Evolutionary conservation across 2,113 vertebrate species (phyloP).

Genomic region (Otus sunia): DNA sequence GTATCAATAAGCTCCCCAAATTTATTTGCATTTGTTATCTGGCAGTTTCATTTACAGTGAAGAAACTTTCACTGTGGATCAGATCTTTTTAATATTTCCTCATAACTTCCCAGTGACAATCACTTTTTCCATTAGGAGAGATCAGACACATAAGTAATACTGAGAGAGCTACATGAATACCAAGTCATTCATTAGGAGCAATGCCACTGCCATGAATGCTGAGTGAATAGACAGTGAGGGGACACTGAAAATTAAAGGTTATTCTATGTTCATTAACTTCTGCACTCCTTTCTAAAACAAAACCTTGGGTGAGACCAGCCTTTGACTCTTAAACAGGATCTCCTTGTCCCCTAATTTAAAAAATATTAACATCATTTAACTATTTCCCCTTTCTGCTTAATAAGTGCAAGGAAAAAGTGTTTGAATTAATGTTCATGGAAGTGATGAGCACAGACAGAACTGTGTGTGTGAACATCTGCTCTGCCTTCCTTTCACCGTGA

Average conservation of each 20-base stretch:
- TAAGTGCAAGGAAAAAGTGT: neutral
- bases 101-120: slow-evolving; percentile 63
- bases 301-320: slow-evolving; percentile 50
- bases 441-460: neutral
- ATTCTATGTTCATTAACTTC: slow-evolving; percentile 64
- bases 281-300: slow-evolving; percentile 52
- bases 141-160: slow-evolving; percentile 66
- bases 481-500: neutral
- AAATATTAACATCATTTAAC: slow-evolving; percentile 52
- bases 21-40: slow-evolving; percentile 56
- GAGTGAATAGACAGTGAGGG: slow-evolving; percentile 40
- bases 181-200: slow-evolving; percentile 67
- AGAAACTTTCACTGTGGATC: slow-evolving; percentile 53
- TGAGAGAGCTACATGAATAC: slow-evolving; percentile 61
- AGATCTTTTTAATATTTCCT: slow-evolving; percentile 65
- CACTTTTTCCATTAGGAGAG: slow-evolving; percentile 67
- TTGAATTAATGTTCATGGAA: neutral
- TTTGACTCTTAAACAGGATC: slow-evolving; percentile 56
- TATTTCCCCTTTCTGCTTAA: slow-evolving; percentile 30
- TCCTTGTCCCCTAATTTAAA: slow-evolving; percentile 65
- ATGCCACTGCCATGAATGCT: slow-evolving; percentile 18
- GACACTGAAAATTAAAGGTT: slow-evolving; percentile 66
- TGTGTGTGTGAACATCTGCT: accelerated
- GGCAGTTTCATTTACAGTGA: slow-evolving; percentile 47
- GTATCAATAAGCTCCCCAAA: slow-evolving; percentile 35